Conservation (phyloP, 1,140 invertebrate species). For the Tribolium madens region DNA sequence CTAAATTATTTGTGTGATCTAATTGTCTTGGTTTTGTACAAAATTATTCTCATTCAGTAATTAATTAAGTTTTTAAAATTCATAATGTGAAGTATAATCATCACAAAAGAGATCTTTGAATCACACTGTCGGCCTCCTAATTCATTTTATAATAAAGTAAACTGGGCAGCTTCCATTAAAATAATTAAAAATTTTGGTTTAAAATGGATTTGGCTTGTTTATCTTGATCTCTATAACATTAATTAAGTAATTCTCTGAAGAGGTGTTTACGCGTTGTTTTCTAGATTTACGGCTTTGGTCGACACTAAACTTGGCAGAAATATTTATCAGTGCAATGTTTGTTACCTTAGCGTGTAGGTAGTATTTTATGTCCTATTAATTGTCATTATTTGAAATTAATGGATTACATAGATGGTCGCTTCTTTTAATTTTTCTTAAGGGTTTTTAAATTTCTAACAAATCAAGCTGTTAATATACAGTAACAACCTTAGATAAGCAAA, state of each 20-base stretch:
- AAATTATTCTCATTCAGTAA: too few relatives aligned
- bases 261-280: constrained; percentile 10
- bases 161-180: constrained; percentile 9
- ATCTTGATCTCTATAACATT: constrained; percentile 13
- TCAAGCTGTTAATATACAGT: neutral
- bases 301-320: neutral
- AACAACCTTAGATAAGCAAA: neutral
- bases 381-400: neutral
- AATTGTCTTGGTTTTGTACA: too few relatives aligned
- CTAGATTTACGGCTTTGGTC: neutral
- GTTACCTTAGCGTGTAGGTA: neutral
- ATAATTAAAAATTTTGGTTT: constrained; percentile 23
- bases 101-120: neutral
- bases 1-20: neutral
- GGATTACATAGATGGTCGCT: neutral
- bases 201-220: constrained; percentile 27
- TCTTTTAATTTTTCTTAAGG: too few relatives aligned
- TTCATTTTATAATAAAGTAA: constrained; percentile 6
- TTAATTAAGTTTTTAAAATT: too few relatives aligned
- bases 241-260: constrained; percentile 17
- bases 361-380: neutral
- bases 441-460: neutral
- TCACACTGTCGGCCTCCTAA: neutral
- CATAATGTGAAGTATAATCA: neutral
- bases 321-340: neutral